Base-by-base conservation (phyloP, 2,113 vertebrate species). In the Nothobranchius kuhntae region DNA sequence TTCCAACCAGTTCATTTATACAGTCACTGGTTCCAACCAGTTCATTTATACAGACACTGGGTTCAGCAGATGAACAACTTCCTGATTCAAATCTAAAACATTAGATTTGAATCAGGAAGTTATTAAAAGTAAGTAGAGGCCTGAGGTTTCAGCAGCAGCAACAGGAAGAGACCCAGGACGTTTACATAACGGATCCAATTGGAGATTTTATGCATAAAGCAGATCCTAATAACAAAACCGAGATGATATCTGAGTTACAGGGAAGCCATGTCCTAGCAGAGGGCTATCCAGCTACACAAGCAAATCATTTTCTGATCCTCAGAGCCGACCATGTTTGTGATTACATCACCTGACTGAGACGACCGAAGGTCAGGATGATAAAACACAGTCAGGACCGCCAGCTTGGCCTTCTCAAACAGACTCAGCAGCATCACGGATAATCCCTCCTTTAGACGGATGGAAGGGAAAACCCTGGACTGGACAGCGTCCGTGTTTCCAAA, bases 351-450 rank as follows among this genome's bases (percentile, higher is more conserved):
- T 1, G 50, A 26, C 47, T 7, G n/a, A 48, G 53, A 38, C 0
- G 15, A 60, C 76, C 71, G 40, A 44, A 47, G 53, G 52, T 47
- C 2, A 26, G 70, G 73, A 71, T 68, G 75, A 75, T 70, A 14
- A 30, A 56, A 66, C 56, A 8, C 7, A n/a, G 63, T 65, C 13
- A 53, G 73, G 75, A 75, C 60, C 48, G 75, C 77, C 57, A 10
- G 54, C 55, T 73, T 11, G 50, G 66, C 67, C 53, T 66, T 66
- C 69, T 54, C 56, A 8, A 65, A 57, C 52, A 61, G 66, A 70
- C 56, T 75, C 60, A 7, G 80, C 54, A 7, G 71, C 61, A 53
- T 24, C 6, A 1, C 10, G 71, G 78, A 80, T 88, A 78, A 88
- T 89, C 88, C 75, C 66, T 65, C 13, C 71, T 69, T 53, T 24